A percentile compares a stretch with the other conserved stretches of the same genome.
phyloP scores from a whole-genome alignment of 2,113 vertebrate species.

The Antennarius striatus region DNA sequence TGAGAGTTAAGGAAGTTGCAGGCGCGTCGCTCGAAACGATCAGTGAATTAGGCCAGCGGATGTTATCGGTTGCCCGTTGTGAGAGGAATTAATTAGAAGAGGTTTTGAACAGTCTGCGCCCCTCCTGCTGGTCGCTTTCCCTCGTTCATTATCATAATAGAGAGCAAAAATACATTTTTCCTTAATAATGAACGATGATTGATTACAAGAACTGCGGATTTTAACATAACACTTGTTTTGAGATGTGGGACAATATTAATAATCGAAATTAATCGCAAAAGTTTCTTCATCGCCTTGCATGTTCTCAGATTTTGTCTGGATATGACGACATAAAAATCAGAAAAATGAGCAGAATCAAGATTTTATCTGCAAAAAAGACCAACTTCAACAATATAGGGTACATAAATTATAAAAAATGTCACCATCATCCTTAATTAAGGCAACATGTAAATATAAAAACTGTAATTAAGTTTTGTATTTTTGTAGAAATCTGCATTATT shows the following conservation, averaged over 20 bases:
- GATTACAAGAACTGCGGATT: slow-evolving; percentile 42
- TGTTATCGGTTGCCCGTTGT: slow-evolving; percentile 40
- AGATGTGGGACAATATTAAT: slow-evolving; percentile 18
- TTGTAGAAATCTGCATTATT: too few species aligned
- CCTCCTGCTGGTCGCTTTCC: slow-evolving; percentile 32
- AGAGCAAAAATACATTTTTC: slow-evolving; percentile 29
- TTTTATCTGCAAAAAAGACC: too few species aligned
- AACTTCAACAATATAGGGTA: too few species aligned
- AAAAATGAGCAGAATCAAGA: too few species aligned
- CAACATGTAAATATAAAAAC: too few species aligned
- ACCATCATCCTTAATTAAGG: too few species aligned
- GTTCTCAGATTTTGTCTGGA: background rate
- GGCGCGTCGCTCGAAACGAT: slow-evolving; percentile 27
- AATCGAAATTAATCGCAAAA: slow-evolving; percentile 32
- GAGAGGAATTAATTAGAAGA: slow-evolving; percentile 45
- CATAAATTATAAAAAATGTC: too few species aligned
- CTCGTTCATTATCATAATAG: slow-evolving; percentile 43
- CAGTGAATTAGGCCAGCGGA: slow-evolving; percentile 23
- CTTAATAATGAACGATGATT: slow-evolving; percentile 35
- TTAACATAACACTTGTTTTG: slow-evolving; percentile 34
- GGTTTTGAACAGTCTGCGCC: slow-evolving; percentile 26
- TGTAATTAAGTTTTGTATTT: too few species aligned
- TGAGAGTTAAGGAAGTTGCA: slow-evolving; percentile 8
- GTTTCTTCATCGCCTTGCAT: background rate
- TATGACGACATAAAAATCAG: too few species aligned